Evolutionary conservation across 2,113 vertebrate species (phyloP).

Genomic region (Rissa tridactyla): DNA sequence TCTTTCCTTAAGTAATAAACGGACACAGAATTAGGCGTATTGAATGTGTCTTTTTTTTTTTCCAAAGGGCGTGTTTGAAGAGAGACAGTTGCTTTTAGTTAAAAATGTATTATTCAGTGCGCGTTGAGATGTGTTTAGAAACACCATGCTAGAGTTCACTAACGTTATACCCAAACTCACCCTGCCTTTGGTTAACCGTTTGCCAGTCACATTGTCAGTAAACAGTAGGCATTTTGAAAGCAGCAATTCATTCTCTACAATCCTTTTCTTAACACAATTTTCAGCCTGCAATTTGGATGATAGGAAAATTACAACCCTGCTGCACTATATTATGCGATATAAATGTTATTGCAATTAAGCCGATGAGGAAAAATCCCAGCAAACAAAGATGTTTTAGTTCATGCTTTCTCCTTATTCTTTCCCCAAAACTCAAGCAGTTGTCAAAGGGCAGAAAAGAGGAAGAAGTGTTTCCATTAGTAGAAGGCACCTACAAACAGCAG

Average conservation of each 20-base stretch:
- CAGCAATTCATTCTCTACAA: slow-evolving; percentile 75
- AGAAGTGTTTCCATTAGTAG: background rate
- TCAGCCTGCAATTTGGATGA: slow-evolving; percentile 85
- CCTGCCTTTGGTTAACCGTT: slow-evolving; percentile 59
- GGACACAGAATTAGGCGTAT: background rate
- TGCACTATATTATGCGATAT: slow-evolving; percentile 76
- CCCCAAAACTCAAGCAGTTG: background rate
- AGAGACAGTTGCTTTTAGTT: background rate
- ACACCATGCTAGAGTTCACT: background rate
- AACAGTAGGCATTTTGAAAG: slow-evolving; percentile 77
- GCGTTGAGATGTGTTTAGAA: background rate
- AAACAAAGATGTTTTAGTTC: slow-evolving; percentile 21
- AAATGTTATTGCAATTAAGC: slow-evolving; percentile 83
- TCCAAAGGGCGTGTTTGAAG: background rate
- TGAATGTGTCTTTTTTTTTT: background rate
- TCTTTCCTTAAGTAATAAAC: background rate
- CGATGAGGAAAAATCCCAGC: slow-evolving; percentile 54
- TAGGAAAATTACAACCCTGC: slow-evolving; percentile 84
- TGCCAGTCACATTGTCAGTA: slow-evolving; percentile 64
- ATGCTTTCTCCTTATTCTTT: background rate
- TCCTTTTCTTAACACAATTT: slow-evolving; percentile 77
- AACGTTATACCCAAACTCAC: background rate
- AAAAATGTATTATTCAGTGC: slow-evolving; percentile 21
- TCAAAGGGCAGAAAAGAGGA: background rate
- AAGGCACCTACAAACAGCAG: background rate